Conservation (phyloP, 2,113 vertebrate species). For the Bubo scandiacus region DNA sequence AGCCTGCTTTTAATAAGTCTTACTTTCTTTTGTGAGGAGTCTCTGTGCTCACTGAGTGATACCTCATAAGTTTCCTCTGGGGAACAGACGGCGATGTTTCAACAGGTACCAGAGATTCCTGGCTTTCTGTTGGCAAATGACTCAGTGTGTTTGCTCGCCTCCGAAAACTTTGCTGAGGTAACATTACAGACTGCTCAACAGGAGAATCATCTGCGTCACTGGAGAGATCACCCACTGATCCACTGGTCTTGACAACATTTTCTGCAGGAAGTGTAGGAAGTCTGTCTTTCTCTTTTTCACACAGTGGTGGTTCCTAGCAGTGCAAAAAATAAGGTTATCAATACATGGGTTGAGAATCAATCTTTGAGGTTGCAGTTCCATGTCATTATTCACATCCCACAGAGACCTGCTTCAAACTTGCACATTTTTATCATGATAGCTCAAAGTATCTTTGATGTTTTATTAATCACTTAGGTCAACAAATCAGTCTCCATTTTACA, state of each 20-base stretch:
- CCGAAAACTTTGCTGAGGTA: conserved; percentile 79
- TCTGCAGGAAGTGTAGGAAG: neutral
- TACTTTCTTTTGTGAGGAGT: conserved; percentile 89
- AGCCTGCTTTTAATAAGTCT: conserved; percentile 62
- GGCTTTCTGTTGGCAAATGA: conserved; percentile 78
- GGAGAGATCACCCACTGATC: conserved; percentile 82
- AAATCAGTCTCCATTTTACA: neutral
- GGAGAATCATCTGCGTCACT: conserved; percentile 61
- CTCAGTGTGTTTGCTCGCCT: conserved; percentile 89
- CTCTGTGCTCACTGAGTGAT: conserved; percentile 98
- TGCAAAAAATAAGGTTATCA: neutral
- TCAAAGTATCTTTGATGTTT: neutral
- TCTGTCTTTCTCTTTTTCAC: conserved; percentile 53
- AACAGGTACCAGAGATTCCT: conserved; percentile 14
- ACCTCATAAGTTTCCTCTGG: conserved; percentile 91
- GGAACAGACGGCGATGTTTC: conserved; percentile 71
- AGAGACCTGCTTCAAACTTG: neutral
- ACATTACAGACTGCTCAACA: neutral
- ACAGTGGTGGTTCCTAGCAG: conserved; percentile 47
- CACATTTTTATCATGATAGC: neutral
- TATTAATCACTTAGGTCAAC: neutral
- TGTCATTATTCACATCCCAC: neutral
- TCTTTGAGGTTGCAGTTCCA: neutral
- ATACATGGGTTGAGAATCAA: neutral
- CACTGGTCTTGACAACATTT: conserved; percentile 70